Percentiles rank a stretch among this genome's conserved stretches.
Conservation (phyloP, 2,888 invertebrate genomes). For the Apodemia duryi region DNA sequence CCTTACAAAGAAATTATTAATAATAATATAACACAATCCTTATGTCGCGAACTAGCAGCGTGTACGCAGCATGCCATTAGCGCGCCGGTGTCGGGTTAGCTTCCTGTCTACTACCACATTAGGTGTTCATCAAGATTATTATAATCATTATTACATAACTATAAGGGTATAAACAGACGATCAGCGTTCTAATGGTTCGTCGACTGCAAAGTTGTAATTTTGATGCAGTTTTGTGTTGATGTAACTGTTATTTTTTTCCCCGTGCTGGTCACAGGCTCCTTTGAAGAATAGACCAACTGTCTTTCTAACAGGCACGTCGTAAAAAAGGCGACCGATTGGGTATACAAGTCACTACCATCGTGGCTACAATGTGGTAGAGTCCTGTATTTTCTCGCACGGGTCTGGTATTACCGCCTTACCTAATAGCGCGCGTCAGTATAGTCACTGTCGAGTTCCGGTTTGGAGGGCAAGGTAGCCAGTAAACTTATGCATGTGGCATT, state of each 20-base stretch:
- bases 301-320: constrained; percentile 23
- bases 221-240: too few relatives aligned
- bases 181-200: neutral
- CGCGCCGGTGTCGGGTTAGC: constrained; percentile 53
- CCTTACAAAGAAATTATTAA: constrained; percentile 17
- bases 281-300: too few relatives aligned
- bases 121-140: constrained; percentile 12
- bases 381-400: too few relatives aligned
- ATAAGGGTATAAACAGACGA: neutral
- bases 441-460: too few relatives aligned
- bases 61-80: constrained; percentile 46
- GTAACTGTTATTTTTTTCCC: too few relatives aligned
- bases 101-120: constrained; percentile 47
- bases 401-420: too few relatives aligned
- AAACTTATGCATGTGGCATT: too few relatives aligned
- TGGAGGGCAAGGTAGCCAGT: too few relatives aligned
- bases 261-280: too few relatives aligned
- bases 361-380: too few relatives aligned
- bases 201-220: too few relatives aligned
- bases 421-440: too few relatives aligned
- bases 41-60: constrained; percentile 29
- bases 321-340: neutral
- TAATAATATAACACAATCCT: constrained; percentile 26
- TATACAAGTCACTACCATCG: neutral
- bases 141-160: neutral